A percentile compares a stretch with the other conserved stretches of the same genome.
phyloP scores from a whole-genome alignment of 2,113 vertebrate species.

The Colistium nudipinnis region DNA sequence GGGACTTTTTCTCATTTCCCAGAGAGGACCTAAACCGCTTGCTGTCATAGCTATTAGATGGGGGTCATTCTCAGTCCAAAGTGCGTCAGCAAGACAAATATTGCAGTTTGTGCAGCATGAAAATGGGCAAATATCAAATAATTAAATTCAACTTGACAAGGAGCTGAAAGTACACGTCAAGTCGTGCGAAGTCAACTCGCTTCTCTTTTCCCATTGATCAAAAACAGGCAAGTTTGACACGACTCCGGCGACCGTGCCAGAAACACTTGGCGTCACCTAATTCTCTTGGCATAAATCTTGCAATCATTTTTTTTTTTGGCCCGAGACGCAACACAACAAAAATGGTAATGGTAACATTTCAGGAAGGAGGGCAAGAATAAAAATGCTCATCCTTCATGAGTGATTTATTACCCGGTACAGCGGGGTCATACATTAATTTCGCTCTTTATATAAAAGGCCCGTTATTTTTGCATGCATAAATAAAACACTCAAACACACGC shows the following conservation, averaged over 20 bases:
- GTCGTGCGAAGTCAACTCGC: constrained; percentile 54
- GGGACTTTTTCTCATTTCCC: constrained; percentile 14
- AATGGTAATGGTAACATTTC: constrained; percentile 81
- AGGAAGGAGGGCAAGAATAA: constrained; percentile 34
- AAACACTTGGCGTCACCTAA: constrained; percentile 71
- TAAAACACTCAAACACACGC: constrained; percentile 54
- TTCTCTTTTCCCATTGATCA: constrained; percentile 70
- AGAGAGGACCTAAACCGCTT: constrained; percentile 18
- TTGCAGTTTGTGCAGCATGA: constrained; percentile 30
- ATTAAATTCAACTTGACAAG: constrained; percentile 62
- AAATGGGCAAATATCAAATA: constrained; percentile 50
- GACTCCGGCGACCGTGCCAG: constrained; percentile 52
- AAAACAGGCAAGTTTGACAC: constrained; percentile 57
- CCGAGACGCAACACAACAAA: constrained; percentile 71
- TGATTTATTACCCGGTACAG: constrained; percentile 78
- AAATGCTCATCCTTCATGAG: constrained; percentile 64
- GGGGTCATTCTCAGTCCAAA: constrained; percentile 11
- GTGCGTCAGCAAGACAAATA: constrained; percentile 37
- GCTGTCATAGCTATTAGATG: constrained; percentile 25
- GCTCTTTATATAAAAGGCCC: constrained; percentile 77
- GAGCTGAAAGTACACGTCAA: constrained; percentile 67
- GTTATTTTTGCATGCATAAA: constrained; percentile 81
- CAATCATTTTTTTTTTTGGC: constrained; percentile 75
- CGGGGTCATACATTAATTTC: constrained; percentile 78
- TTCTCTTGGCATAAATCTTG: constrained; percentile 74